phyloP scores from a whole-genome alignment of 2,888 invertebrate genomes.

The Spilosoma lubricipeda region DNA sequence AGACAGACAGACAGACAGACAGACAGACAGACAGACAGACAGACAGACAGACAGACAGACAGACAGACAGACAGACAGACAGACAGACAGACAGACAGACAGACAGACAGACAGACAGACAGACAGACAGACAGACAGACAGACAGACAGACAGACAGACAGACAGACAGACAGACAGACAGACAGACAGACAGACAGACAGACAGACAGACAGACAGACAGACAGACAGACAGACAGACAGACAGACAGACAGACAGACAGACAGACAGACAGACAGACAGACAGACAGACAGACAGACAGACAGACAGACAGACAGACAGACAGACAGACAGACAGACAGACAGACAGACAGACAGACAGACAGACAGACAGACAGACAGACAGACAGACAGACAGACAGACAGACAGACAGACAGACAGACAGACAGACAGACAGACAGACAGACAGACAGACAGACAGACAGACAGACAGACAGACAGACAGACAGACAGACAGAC shows the following conservation, averaged over 20 bases:
- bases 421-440: conserved; percentile 1
- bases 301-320: conserved; percentile 1
- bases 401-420: conserved; percentile 3
- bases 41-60: conserved; percentile 5
- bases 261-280: conserved; percentile 1
- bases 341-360: conserved; percentile 1
- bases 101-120: conserved; percentile 5
- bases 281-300: conserved; percentile 3
- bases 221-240: conserved; percentile 1
- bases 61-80: conserved; percentile 5
- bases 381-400: conserved; percentile 1
- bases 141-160: conserved; percentile 5
- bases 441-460: conserved; percentile 3
- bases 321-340: conserved; percentile 3
- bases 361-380: conserved; percentile 1
- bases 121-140: conserved; percentile 5
- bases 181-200: conserved; percentile 1
- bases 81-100: conserved; percentile 5
- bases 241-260: conserved; percentile 3
- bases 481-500: conserved; percentile 1
- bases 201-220: conserved; percentile 3
- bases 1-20: conserved; percentile 4
- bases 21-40: conserved; percentile 4
- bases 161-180: conserved; percentile 4
- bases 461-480: not conserved